These are phyloP conservation scores for Hydropsyche tenuis DNA, from an alignment of 1,140 invertebrate genomes.

Conservation along the genomic window DNA sequence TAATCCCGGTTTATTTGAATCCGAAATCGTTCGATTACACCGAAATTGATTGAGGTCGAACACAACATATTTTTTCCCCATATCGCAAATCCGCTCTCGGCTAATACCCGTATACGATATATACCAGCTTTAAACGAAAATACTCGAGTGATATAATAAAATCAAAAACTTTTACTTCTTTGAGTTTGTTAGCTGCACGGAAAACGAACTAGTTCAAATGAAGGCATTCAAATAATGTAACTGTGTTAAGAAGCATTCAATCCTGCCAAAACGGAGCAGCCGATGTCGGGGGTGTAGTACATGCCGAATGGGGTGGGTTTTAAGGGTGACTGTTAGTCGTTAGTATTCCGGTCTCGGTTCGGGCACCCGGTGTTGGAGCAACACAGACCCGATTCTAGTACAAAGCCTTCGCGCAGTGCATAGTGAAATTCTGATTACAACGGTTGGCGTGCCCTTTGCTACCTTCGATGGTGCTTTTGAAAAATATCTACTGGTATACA, in stretches of 20 bases:
- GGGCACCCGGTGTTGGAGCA: conserved; percentile 40
- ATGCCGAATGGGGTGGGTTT: not conserved
- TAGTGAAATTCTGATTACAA: conserved; percentile 30
- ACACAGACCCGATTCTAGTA: conserved; percentile 6
- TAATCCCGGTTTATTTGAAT: conserved; percentile 16
- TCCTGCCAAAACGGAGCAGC: conserved; percentile 30
- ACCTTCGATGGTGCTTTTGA: not conserved
- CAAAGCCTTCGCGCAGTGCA: conserved; percentile 32
- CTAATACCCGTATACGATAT: not conserved
- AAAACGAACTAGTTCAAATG: conserved; percentile 35
- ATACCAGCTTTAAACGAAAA: too few relatives aligned
- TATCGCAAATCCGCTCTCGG: not conserved
- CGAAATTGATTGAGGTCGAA: conserved; percentile 8
- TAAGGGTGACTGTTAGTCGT: conserved; percentile 19
- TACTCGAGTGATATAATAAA: too few relatives aligned
- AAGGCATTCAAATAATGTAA: conserved; percentile 49
- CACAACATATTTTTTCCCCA: not conserved
- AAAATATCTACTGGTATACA: conserved; percentile 16
- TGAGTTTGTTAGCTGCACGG: not conserved
- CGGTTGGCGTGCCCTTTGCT: not conserved
- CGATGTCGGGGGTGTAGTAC: conserved; percentile 18
- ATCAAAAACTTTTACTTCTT: too few relatives aligned
- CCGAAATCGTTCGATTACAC: conserved; percentile 2
- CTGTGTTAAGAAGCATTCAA: conserved; percentile 46
- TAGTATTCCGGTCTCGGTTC: conserved; percentile 38